Percentiles rank a stretch among this genome's conserved stretches.
These are phyloP conservation scores for Cardinalis cardinalis DNA, from an alignment of 2,113 vertebrate species.

Conservation along the genomic window DNA sequence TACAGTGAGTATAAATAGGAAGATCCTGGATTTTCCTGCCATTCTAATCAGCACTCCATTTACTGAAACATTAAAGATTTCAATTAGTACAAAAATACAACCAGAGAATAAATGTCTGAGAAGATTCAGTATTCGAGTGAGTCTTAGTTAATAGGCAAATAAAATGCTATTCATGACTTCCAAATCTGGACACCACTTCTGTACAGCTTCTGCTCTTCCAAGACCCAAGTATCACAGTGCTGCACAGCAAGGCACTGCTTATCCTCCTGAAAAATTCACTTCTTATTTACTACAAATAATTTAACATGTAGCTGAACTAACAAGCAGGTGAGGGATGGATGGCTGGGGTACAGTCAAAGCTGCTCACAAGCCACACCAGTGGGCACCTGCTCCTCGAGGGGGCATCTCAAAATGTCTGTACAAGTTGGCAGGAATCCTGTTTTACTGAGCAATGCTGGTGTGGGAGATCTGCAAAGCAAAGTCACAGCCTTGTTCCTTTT, in stretches of 20 bases:
- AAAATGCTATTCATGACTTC: not conserved
- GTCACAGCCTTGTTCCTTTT: not conserved
- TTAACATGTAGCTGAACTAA: not conserved
- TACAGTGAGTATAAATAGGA: conserved; percentile 59
- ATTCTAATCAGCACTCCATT: not conserved
- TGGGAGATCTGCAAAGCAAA: not conserved
- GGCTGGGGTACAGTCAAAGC: not conserved
- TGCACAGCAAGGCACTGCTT: not conserved
- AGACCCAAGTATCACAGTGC: not conserved
- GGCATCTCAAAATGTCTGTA: not conserved
- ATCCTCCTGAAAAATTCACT: not conserved
- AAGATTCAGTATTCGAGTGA: conserved; percentile 3
- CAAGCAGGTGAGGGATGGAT: not conserved
- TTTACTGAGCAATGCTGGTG: not conserved
- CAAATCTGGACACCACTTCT: not conserved
- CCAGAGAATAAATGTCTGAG: not conserved
- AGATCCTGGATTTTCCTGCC: conserved; percentile 1
- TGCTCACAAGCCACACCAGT: not conserved
- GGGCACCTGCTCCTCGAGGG: not conserved
- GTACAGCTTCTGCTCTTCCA: not conserved
- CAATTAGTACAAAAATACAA: conserved; percentile 46
- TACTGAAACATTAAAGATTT: conserved; percentile 16
- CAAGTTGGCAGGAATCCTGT: not conserved
- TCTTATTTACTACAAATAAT: conserved; percentile 12
- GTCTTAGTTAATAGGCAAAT: conserved; percentile 11